A percentile compares a stretch with the other conserved stretches of the same genome.
phyloP scores from a whole-genome alignment of 2,888 invertebrate genomes.

The Apeira syringaria region DNA sequence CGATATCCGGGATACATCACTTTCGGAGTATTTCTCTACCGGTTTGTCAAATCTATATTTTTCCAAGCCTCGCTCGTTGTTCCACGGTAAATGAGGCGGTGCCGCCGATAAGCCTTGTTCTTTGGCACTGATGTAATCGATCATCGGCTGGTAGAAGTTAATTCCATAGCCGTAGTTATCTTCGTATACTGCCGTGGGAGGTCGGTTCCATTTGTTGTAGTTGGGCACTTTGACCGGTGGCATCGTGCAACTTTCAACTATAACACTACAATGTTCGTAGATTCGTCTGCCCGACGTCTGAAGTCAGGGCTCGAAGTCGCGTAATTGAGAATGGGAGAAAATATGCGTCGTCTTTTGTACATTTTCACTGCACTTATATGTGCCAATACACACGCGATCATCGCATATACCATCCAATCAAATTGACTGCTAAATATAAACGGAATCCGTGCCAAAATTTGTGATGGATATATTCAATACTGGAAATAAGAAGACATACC shows the following conservation, averaged over 20 bases:
- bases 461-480: slow-evolving; percentile 33
- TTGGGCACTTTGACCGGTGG: slow-evolving; percentile 73
- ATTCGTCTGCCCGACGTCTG: slow-evolving; percentile 39
- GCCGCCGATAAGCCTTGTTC: slow-evolving; percentile 68
- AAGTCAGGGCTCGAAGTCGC: slow-evolving; percentile 56
- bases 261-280: slow-evolving; percentile 16
- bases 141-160: slow-evolving; percentile 94
- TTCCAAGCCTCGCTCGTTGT: slow-evolving; percentile 87
- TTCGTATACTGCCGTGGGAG: slow-evolving; percentile 88
- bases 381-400: slow-evolving; percentile 66
- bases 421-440: slow-evolving; percentile 66
- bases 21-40: slow-evolving; percentile 86
- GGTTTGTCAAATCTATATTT: slow-evolving; percentile 86
- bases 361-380: slow-evolving; percentile 58
- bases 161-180: slow-evolving; percentile 93
- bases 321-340: slow-evolving; percentile 56
- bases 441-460: slow-evolving; percentile 65
- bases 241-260: slow-evolving; percentile 48
- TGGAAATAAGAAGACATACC: slow-evolving; percentile 17
- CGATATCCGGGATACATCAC: slow-evolving; percentile 87
- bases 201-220: slow-evolving; percentile 77
- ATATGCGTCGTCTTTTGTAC: slow-evolving; percentile 65
- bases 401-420: slow-evolving; percentile 69
- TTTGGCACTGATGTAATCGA: slow-evolving; percentile 91
- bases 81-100: slow-evolving; percentile 89